Percentiles rank a stretch among this genome's conserved stretches.
Conservation (phyloP, 2,888 invertebrate genomes). For the Heliothis peltigera region DNA sequence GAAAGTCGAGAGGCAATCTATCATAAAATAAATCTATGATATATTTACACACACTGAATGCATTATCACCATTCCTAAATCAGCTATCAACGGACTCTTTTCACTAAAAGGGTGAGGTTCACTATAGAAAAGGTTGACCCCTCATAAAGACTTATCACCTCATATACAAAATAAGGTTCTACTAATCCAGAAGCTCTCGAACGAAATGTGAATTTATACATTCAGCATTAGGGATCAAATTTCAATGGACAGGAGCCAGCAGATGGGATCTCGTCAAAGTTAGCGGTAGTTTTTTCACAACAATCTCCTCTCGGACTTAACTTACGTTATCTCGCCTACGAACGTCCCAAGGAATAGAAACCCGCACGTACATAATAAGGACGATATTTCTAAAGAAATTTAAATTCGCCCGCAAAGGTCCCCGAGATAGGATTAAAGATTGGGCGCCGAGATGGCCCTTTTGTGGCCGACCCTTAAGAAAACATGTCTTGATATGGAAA, state of each 20-base stretch:
- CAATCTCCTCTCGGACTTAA: constrained; percentile 90
- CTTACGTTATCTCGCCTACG: constrained; percentile 89
- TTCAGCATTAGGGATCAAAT: constrained; percentile 76
- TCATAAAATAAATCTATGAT: constrained; percentile 88
- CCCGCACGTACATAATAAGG: constrained; percentile 90
- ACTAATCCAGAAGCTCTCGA: constrained; percentile 79
- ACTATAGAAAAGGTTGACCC: constrained; percentile 90
- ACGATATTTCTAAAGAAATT: constrained; percentile 90
- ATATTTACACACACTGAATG: constrained; percentile 88
- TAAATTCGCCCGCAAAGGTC: constrained; percentile 90
- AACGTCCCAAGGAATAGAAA: constrained; percentile 88
- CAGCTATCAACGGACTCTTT: constrained; percentile 90
- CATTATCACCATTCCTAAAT: constrained; percentile 89
- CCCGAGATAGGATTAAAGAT: constrained; percentile 90
- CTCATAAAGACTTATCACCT: constrained; percentile 90
- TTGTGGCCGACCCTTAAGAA: constrained; percentile 90
- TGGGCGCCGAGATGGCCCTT: constrained; percentile 89
- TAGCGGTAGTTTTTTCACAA: constrained; percentile 89
- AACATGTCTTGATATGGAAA: constrained; percentile 90
- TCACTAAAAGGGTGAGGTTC: constrained; percentile 89
- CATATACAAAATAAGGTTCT: constrained; percentile 90
- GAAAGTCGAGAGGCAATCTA: constrained; percentile 79
- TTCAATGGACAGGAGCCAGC: constrained; percentile 65
- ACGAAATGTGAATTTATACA: constrained; percentile 73
- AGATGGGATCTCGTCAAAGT: constrained; percentile 87